Conservation (phyloP, 2,113 vertebrate genomes). For the Nanger granti region DNA sequence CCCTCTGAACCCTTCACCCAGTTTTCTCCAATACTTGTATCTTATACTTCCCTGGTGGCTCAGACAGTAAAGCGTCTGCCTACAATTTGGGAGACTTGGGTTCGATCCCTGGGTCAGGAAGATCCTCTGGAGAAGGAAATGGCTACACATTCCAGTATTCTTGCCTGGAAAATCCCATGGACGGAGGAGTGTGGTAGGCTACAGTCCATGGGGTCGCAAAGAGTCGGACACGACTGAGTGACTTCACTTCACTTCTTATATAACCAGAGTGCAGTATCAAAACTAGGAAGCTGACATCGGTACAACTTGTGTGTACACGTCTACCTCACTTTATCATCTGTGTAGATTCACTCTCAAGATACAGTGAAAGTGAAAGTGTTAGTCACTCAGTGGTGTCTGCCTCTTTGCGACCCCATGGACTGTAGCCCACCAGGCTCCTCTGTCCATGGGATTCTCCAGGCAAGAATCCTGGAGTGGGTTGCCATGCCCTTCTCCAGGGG, state of each 20-base stretch:
- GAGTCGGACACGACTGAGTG: rapidly evolving
- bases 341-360: neutral
- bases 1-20: neutral
- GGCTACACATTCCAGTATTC: neutral
- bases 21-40: neutral
- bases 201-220: neutral
- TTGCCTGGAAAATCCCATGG: neutral
- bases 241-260: neutral
- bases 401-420: neutral
- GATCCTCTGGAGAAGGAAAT: neutral
- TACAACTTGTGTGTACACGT: neutral
- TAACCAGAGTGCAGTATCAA: neutral
- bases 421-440: neutral
- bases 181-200: neutral
- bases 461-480: neutral
- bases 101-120: neutral
- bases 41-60: neutral
- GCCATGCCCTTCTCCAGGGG: neutral
- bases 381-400: neutral
- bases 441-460: neutral
- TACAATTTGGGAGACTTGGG: neutral
- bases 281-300: neutral
- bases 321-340: neutral
- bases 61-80: neutral
- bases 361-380: neutral